Percentiles rank a stretch among this genome's conserved stretches.
These are phyloP conservation scores for Philopedon plagiatum DNA, from an alignment of 2,888 invertebrate genomes.

Conservation along the genomic window DNA sequence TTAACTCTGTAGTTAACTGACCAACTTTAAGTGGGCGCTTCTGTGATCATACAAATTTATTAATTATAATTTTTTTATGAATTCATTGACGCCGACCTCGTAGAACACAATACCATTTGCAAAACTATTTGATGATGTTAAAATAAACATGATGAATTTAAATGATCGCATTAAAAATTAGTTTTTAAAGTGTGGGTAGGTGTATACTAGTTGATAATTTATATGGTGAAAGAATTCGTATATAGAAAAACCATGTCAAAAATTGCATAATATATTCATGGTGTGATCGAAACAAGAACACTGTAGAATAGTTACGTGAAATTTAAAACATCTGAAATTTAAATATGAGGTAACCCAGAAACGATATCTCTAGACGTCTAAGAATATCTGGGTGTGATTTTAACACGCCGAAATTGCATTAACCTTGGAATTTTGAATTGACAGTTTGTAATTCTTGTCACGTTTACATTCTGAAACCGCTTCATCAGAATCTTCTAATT, in stretches of 20 bases:
- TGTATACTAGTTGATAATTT: background rate
- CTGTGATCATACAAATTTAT: too few species aligned
- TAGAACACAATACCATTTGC: background rate
- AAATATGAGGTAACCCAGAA: constrained; percentile 1
- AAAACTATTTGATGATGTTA: background rate
- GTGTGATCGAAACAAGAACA: background rate
- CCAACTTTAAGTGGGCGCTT: too few species aligned
- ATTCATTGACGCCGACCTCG: background rate
- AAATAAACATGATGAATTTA: constrained; percentile 2
- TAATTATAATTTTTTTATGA: background rate
- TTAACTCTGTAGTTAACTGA: too few species aligned
- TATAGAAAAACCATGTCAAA: constrained; percentile 9
- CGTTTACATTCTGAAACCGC: too few species aligned
- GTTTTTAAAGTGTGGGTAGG: background rate
- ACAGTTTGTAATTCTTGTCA: background rate
- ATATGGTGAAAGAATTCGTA: background rate
- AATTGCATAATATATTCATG: constrained; percentile 14
- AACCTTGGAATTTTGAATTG: background rate
- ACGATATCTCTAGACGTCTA: background rate
- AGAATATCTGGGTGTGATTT: constrained; percentile 1
- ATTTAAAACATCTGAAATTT: constrained; percentile 6
- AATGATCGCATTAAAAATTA: constrained; percentile 5
- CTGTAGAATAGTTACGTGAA: background rate
- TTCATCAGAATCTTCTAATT: too few species aligned
- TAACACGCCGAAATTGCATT: background rate